Evolutionary conservation across 2,113 vertebrate species (phyloP), one percentile per base, ranked within the genome.

Genomic region (Microtus pennsylvanicus): DNA sequence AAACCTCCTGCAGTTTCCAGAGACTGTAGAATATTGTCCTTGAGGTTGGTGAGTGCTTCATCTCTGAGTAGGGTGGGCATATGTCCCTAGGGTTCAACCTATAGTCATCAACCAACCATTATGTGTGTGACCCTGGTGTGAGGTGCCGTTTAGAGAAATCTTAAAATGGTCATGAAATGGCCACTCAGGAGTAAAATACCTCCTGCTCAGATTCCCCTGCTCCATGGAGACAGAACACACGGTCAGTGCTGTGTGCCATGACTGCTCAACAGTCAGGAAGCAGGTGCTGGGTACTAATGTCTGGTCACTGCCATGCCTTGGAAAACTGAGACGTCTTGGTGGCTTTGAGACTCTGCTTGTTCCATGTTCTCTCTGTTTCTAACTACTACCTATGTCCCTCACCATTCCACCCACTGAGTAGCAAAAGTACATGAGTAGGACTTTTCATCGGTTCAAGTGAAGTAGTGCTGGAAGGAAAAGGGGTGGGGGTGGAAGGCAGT

Each of bases 201-300:
- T 10, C 67, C 45, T 2, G 26, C 19, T 19, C 14, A 19, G 26
- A 11, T 26, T 47, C 28, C 24, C 52, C 2, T 77, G 70, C 58
- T 47, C 26, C 19, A 1, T 1, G 1, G 63, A 14, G 33, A 3
- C 24, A 63, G 77, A 9, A n/a, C 2, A 11, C 2, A 3, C 0
- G 2, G 1, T 65, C 24, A 24, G 61, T 42, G 30, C 42, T 19
- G 28, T 30, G 17, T 63, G 11, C 28, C 82, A 47, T 67, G 38
- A 10, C 0, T 22, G 47, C 10, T 63, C 85, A 58, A 14, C 14
- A 14, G 7, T 9, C 61, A 50, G 82, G 45, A 91, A 65, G 42
- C 35, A 55, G 33, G 12, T n/a, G 17, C 47, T 26, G 61, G n/a
- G 33, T 24, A 42, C 5, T 24, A 42, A 14, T 28, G 77, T n/a